Percentiles rank a stretch among this genome's conserved stretches.
Evolutionary conservation across 64 coral and sea anemone species (phyloP).

Genomic region (Porites lutea): DNA sequence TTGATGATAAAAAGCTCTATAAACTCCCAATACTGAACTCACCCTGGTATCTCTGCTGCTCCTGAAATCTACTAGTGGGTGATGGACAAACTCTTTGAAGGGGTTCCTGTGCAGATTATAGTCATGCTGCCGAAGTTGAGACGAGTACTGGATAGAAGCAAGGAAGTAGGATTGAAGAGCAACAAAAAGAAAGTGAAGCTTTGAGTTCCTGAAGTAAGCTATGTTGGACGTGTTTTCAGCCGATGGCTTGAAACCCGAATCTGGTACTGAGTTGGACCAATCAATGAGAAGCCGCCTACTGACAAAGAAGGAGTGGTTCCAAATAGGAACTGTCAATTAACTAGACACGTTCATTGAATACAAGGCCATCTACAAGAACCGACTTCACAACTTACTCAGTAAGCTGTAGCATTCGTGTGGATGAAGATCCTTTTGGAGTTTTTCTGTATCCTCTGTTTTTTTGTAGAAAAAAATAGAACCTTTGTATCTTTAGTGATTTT

Average conservation of each 20-base stretch:
- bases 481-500: no score
- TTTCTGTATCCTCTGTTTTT: no score
- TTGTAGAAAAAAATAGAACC: no score
- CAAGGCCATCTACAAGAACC: constrained; percentile 15
- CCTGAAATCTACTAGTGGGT: no score
- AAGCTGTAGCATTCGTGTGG: not conserved
- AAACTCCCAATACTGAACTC: constrained; percentile 2
- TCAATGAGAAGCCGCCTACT: not conserved
- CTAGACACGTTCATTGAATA: not conserved
- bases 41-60: not conserved
- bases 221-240: not conserved
- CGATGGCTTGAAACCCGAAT: not conserved
- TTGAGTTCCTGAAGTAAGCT: not conserved
- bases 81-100: no score
- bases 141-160: no score
- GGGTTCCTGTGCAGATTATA: no score
- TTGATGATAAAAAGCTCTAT: not conserved
- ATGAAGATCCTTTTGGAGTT: no score
- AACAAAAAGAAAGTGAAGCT: not conserved
- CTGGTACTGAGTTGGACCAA: not conserved
- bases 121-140: no score
- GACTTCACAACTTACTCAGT: not conserved
- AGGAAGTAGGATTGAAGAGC: no score
- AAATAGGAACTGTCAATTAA: not conserved
- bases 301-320: not conserved